These are phyloP conservation scores for Mionectes olivaceus DNA, from an alignment of 2,797 vertebrate species.

Conservation along the genomic window DNA sequence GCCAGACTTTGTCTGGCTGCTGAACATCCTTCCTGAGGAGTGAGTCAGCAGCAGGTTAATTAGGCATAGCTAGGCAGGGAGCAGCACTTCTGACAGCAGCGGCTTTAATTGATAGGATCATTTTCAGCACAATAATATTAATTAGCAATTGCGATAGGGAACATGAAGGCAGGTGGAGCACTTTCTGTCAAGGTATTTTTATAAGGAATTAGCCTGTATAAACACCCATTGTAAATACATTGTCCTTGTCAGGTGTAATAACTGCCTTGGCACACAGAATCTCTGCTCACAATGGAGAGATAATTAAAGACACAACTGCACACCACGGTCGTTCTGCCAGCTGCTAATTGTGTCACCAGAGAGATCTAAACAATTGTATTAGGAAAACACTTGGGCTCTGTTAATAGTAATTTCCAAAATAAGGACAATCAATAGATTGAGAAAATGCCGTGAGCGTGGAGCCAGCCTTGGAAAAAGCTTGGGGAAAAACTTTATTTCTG, in stretches of 20 bases:
- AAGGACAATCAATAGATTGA: background rate
- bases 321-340: conserved; percentile 36
- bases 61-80: conserved; percentile 35
- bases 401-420: conserved; percentile 22
- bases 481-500: conserved; percentile 35
- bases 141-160: conserved; percentile 56
- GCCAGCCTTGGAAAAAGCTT: conserved; percentile 21
- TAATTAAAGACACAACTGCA: conserved; percentile 66
- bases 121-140: conserved; percentile 60
- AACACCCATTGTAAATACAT: conserved; percentile 66
- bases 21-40: background rate
- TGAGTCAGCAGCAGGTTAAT: conserved; percentile 39
- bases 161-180: conserved; percentile 39
- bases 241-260: conserved; percentile 73
- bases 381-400: background rate
- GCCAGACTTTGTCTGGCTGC: background rate
- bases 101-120: conserved; percentile 47
- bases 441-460: background rate
- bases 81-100: conserved; percentile 36
- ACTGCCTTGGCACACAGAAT: conserved; percentile 66
- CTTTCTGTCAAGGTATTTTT: conserved; percentile 70
- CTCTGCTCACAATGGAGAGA: conserved; percentile 67
- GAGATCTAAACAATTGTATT: background rate
- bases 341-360: conserved; percentile 21
- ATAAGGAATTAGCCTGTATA: conserved; percentile 76